phyloP scores from a whole-genome alignment of 2,113 vertebrate genomes.

The Callipepla squamata region DNA sequence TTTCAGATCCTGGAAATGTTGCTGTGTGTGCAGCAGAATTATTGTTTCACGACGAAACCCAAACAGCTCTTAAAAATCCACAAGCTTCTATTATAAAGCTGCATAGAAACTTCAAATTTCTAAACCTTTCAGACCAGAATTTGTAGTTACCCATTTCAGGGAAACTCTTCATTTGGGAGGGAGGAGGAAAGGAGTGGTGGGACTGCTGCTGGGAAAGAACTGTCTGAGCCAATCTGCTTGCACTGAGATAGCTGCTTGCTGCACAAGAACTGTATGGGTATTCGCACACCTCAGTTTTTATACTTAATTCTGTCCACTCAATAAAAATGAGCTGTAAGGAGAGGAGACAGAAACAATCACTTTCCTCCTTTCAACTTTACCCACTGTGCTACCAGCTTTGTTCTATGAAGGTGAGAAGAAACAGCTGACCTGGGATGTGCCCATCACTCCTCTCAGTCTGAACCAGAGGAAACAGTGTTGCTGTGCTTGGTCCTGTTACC shows the following conservation, averaged over 20 bases:
- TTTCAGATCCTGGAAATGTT: slow-evolving; percentile 48
- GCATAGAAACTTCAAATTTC: neutral
- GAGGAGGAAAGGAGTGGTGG: neutral
- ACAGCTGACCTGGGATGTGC: neutral
- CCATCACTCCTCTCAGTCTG: neutral
- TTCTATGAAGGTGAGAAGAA: neutral
- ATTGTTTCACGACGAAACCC: neutral
- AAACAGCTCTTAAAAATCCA: slow-evolving; percentile 7
- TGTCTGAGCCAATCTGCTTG: neutral
- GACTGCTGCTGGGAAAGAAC: neutral
- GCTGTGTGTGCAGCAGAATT: neutral
- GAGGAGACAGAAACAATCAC: fast-evolving
- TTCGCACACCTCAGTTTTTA: neutral
- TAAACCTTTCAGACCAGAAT: neutral
- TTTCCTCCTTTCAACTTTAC: neutral
- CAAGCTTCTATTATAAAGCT: neutral
- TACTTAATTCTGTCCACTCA: neutral
- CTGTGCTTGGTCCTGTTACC: neutral
- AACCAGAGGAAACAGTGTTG: neutral
- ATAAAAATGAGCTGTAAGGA: neutral
- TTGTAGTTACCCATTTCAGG: neutral
- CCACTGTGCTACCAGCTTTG: neutral
- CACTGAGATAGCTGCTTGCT: neutral
- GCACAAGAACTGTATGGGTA: neutral
- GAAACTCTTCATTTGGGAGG: neutral